Evolutionary conservation across 2,888 invertebrate genomes (phyloP).

Genomic region (Danaus chrysippus): DNA sequence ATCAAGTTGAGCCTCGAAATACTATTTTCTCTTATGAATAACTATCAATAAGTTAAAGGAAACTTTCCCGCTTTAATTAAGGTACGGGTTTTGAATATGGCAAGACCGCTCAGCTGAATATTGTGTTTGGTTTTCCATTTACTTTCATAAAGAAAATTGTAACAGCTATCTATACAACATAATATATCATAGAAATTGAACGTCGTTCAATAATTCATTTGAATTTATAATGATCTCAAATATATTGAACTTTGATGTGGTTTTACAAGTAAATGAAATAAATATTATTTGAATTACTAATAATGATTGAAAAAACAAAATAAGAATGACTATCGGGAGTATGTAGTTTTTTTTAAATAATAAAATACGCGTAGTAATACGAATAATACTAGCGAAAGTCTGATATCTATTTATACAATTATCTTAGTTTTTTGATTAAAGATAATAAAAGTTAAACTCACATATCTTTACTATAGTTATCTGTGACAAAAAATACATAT

Average conservation of each 20-base stretch:
- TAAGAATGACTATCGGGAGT: too few relatives aligned
- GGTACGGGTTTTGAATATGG: constrained; percentile 8
- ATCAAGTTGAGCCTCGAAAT: constrained; percentile 4
- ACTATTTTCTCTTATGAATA: constrained; percentile 7
- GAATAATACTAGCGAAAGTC: too few relatives aligned
- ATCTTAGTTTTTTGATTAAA: neutral
- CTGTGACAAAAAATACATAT: neutral
- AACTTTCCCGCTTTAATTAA: constrained; percentile 6
- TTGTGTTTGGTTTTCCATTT: constrained; percentile 5
- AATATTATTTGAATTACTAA: too few relatives aligned
- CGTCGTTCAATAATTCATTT: too few relatives aligned
- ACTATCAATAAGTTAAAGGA: constrained; percentile 5
- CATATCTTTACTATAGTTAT: neutral
- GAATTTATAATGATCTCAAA: too few relatives aligned
- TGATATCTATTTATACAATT: too few relatives aligned
- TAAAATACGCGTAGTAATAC: too few relatives aligned
- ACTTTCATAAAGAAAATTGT: constrained; percentile 7
- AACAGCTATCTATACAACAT: neutral
- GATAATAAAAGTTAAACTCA: constrained; percentile 1
- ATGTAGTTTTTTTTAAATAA: too few relatives aligned
- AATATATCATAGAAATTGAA: neutral
- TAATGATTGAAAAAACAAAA: too few relatives aligned
- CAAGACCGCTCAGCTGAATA: constrained; percentile 6
- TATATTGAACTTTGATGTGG: too few relatives aligned
- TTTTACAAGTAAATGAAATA: too few relatives aligned